A percentile compares a stretch with the other conserved stretches of the same genome.
phyloP scores from a whole-genome alignment of 2,113 vertebrate species.

The Rhineura floridana region DNA sequence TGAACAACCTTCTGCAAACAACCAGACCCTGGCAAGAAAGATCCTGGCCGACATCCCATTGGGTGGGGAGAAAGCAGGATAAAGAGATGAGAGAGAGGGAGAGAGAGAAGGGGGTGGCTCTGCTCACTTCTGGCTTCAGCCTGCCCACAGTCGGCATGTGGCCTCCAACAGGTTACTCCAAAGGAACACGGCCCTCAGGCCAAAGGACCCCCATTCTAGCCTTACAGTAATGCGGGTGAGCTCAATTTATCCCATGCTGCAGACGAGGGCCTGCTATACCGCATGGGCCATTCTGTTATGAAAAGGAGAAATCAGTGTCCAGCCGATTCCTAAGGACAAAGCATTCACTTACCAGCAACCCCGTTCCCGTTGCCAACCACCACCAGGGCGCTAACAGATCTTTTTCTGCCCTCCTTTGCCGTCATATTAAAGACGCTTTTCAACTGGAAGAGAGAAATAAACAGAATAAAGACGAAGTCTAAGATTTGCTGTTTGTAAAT shows the following conservation, averaged over 20 bases:
- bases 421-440: constrained; percentile 96
- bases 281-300: background rate
- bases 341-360: constrained; percentile 80
- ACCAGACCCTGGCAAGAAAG: too few relatives aligned
- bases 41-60: too few relatives aligned
- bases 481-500: background rate
- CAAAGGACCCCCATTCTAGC: too few relatives aligned
- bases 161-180: too few relatives aligned
- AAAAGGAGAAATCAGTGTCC: too few relatives aligned
- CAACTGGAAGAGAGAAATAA: constrained; percentile 74
- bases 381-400: constrained; percentile 87
- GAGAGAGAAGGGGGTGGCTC: too few relatives aligned
- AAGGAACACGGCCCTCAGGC: too few relatives aligned
- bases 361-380: constrained; percentile 92
- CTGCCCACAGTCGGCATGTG: too few relatives aligned
- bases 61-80: too few relatives aligned
- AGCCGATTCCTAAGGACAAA: background rate
- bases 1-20: too few relatives aligned
- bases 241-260: background rate
- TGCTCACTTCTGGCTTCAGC: too few relatives aligned
- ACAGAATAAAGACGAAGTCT: background rate
- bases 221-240: background rate
- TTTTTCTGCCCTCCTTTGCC: constrained; percentile 92
- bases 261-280: background rate
- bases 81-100: too few relatives aligned